Evolutionary conservation across 2,113 vertebrate species (phyloP).

Genomic region (Ailuropoda melanoleuca): DNA sequence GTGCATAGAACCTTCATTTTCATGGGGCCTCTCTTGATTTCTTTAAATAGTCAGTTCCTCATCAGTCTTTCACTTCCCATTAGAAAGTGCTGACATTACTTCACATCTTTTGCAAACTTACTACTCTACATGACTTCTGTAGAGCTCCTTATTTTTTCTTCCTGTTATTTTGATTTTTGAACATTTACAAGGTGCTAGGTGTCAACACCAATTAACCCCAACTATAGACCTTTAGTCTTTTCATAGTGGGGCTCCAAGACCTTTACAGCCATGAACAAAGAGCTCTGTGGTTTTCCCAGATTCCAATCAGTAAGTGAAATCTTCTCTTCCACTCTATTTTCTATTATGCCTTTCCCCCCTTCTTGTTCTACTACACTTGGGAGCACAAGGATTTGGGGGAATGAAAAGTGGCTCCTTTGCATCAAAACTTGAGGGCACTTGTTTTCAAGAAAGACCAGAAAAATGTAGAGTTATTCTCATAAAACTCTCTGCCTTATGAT

Average conservation of each 20-base stretch:
- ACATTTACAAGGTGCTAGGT: background rate
- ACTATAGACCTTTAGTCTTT: background rate
- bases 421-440: background rate
- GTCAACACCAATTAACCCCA: background rate
- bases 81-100: slow-evolving; percentile 66
- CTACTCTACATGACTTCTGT: background rate
- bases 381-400: background rate
- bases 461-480: background rate
- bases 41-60: slow-evolving; percentile 50
- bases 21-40: slow-evolving; percentile 2
- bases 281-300: slow-evolving; percentile 19
- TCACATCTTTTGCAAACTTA: slow-evolving; percentile 25
- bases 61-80: slow-evolving; percentile 60
- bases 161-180: slow-evolving; percentile 54
- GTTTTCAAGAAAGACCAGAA: slow-evolving; percentile 57
- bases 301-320: background rate
- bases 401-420: background rate
- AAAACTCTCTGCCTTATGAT: background rate
- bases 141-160: slow-evolving; percentile 37
- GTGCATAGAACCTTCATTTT: background rate
- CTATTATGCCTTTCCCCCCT: background rate
- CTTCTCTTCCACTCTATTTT: background rate
- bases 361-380: background rate
- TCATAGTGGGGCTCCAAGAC: background rate
- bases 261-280: background rate